Base-by-base conservation (phyloP, 1,140 invertebrate genomes). In the Drosophila watanabei region DNA sequence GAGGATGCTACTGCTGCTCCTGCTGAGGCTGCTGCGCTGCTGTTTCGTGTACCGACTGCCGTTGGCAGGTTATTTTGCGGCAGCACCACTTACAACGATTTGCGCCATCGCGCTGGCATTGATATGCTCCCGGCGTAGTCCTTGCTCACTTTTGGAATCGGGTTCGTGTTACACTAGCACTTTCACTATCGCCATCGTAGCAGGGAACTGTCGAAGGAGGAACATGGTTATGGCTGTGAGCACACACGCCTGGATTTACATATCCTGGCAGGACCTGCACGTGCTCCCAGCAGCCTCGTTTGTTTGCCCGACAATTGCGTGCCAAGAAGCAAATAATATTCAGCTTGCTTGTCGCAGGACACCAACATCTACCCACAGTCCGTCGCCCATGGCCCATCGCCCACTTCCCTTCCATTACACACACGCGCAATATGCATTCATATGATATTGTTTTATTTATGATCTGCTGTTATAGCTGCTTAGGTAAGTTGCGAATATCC, bases 361-460 rank as follows among this genome's bases (percentile, higher is more conserved):
- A 68, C 68, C 33, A 33, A 52, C 43, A 61, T 18, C 11, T 43
- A 56, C 51, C 39, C 35, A 33, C 46, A 49, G 11, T 2, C 45
- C n/a, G 18, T 14, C 7, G 9, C 9, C 49, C 16, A 30, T 51
- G 9, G 28, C 33, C 32, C 35, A 32, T 33, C n/a, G 24, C 41
- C 41, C 52, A 24, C 66, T 64, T 28, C 68, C 41, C 30, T 41
- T 33, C 37, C 32, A 41, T 35, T 37, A 28, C 32, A 24, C 46
- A 62, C 30, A 32, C 69, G 46, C 45, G 51, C 46, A 56, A 63
- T 64, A 78, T 89, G 85, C 75, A 80, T 79, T 89, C 80, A 90
- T 89, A 64, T 60, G 69, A 89, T 89, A 88, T 90, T 90, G 86
- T 89, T 85, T 90, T 90, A 89, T 89, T 89, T 90, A 89, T 85